A percentile compares a stretch with the other conserved stretches of the same genome.
These are phyloP conservation scores for Oncorhynchus kisutch DNA, from an alignment of 2,113 vertebrate genomes.

Conservation along the genomic window DNA sequence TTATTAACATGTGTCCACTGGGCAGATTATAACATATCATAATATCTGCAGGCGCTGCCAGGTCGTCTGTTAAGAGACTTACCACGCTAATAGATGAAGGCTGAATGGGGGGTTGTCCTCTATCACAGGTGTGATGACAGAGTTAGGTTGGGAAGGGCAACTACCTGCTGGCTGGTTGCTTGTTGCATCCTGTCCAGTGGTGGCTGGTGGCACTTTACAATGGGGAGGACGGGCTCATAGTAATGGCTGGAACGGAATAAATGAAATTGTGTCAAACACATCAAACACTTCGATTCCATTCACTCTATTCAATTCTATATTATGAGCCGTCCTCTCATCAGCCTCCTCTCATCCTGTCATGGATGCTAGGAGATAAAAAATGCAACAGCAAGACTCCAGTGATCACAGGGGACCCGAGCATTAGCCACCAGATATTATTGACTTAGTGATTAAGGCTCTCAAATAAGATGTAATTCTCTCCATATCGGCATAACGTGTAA, in stretches of 20 bases:
- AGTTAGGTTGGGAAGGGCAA: slow-evolving; percentile 27
- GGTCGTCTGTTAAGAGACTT: slow-evolving; percentile 55
- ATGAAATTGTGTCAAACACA: too few species aligned
- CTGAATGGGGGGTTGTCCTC: slow-evolving; percentile 55
- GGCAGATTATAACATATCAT: slow-evolving; percentile 56
- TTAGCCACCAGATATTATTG: not conserved
- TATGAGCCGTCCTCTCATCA: too few species aligned
- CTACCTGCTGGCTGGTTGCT: slow-evolving; percentile 53
- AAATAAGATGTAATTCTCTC: slow-evolving; percentile 13
- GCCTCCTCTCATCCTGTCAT: not conserved
- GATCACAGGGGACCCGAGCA: slow-evolving; percentile 22
- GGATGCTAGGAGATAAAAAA: slow-evolving; percentile 13
- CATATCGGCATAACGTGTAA: not conserved
- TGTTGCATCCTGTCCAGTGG: slow-evolving; percentile 38
- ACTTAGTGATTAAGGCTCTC: slow-evolving; percentile 20
- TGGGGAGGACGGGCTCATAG: too few species aligned
- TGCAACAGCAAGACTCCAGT: slow-evolving; percentile 30
- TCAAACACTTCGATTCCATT: too few species aligned
- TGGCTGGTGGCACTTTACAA: too few species aligned
- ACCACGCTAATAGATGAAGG: slow-evolving; percentile 60
- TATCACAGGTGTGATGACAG: slow-evolving; percentile 30
- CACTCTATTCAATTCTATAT: too few species aligned
- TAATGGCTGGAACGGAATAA: too few species aligned
- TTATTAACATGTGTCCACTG: slow-evolving; percentile 51
- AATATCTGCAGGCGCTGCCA: slow-evolving; percentile 61